Conservation (phyloP, 2,113 vertebrate genomes). For the Toxotes chatareus region DNA sequence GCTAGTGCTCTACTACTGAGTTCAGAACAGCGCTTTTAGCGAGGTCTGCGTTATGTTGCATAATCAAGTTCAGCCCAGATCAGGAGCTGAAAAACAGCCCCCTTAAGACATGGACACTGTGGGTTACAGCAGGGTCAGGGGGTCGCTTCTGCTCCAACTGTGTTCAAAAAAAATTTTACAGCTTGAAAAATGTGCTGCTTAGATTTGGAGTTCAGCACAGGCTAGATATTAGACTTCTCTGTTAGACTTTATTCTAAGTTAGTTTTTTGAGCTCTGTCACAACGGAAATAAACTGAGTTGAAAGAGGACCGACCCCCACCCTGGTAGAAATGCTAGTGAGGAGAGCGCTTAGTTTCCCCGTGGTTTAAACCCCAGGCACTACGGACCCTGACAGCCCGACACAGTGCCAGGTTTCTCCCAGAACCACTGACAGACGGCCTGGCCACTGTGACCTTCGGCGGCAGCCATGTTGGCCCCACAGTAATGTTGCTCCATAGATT, state of each 20-base stretch:
- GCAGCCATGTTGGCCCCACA: constrained; percentile 25
- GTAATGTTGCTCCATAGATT: background rate
- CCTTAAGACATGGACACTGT: constrained; percentile 60
- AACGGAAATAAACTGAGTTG: background rate
- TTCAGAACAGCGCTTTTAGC: constrained; percentile 53
- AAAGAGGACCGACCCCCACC: constrained; percentile 23
- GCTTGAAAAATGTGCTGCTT: background rate
- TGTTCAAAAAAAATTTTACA: background rate
- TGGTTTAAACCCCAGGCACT: constrained; percentile 48
- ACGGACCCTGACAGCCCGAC: constrained; percentile 61
- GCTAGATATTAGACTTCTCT: background rate
- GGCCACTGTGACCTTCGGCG: background rate
- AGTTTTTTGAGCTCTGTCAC: background rate
- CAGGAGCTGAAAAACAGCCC: constrained; percentile 58
- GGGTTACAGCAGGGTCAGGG: constrained; percentile 30
- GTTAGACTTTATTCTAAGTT: background rate
- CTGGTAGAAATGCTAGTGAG: constrained; percentile 55
- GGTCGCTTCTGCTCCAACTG: constrained; percentile 29
- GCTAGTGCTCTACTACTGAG: constrained; percentile 28
- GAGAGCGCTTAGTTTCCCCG: constrained; percentile 47
- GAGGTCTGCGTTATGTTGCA: constrained; percentile 77
- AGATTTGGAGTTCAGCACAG: background rate
- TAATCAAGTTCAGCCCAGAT: constrained; percentile 75
- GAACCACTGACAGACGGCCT: constrained; percentile 60
- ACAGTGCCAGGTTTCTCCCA: constrained; percentile 67